Base-by-base conservation (phyloP, 2,888 invertebrate species). In the Cataglyphis cursor region DNA sequence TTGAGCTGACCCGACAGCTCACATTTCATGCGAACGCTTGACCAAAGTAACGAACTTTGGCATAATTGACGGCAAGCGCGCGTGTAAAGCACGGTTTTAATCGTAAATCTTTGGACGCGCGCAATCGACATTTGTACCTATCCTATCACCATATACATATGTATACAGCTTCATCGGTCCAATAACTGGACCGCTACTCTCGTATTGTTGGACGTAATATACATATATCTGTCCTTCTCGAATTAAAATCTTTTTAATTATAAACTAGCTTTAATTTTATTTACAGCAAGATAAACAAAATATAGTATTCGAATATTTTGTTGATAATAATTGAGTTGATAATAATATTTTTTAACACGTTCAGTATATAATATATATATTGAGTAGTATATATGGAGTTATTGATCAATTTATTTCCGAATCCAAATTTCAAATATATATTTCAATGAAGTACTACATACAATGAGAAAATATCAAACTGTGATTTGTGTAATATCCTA, bases 71-170 rank as follows among this genome's bases (percentile, higher is more conserved):
- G 73, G 70, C 73, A 83, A 64, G 81, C 81, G 57, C 73, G 51
- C 57, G 83, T 73, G 83, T 83, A 82, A 88, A 83, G 74, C 85
- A 66, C 76, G 66, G 31, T 83, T 85, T 83, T 89, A 85, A 88
- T 85, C 85, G 83, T 87, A 89, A 88, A 89, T 88, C 89, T 82
- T 85, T 84, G 62, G 35, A 78, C 59, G 62, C 44, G 65, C 76
- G 65, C 78, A 84, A 88, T 88, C 87, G 86, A 88, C 84, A 83
- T 75, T 74, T 76, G 73, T 81, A 70, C 78, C 35, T 35, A 35
- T 35, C 61, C 61, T 66, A 61, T 70, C 82, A 78, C 65, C 51
- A 57, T 57, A 48, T 44, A 57, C 57, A 15, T 44, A 59, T 44
- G 15, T 54, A 8, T 54, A 78, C 44, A 72, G 59, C 24, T 72